Evolutionary conservation across 2,797 vertebrate species (phyloP), one percentile per base, ranked within the genome.

Genomic region (Clarias laeviceps): DNA sequence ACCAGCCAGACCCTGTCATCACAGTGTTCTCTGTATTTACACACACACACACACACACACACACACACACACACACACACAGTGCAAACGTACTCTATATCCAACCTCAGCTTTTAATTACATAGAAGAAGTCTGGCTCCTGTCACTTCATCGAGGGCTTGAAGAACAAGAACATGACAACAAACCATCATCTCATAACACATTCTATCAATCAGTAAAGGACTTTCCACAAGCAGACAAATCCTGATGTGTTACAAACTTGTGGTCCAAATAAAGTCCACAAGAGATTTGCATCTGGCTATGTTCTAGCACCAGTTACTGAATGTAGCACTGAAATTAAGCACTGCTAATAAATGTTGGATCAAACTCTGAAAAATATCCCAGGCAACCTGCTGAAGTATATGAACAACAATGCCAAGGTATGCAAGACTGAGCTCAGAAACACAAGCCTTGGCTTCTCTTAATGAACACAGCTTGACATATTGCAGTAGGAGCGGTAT

Each of bases 61-160:
- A 45, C 40, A 45, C 40, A 45, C 37, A 37, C 40, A 11, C 40
- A 11, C 40, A 9, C 40, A 45, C 40, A 45, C 40, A 11, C 9
- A 37, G 4, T 37, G 68, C 83, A 87, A 87, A 87, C 78, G 83
- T 85, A 83, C n/a, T n/a, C n/a, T 90, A 87, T 90, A 86, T 90
- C 80, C 59, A 61, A 82, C 80, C 86, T 91, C 87, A 91, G 90
- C 87, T 91, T 91, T 89, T 83, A 87, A 87, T 92, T 90, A 88
- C 82, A 61, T 18, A 62, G 50, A 64, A 85, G 50, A 54, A 82
- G 59, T 61, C 73, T 84, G 79, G 34, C n/a, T 69, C 54, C n/a
- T 66, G 72, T 73, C 34, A 22, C 54, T 72, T 50, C 54, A 84
- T 27, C n/a, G 64, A 85, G 79, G 24, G 27, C 15, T 40, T 82